Evolutionary conservation across 2,113 vertebrate genomes (phyloP).

Genomic region (Bubo scandiacus): DNA sequence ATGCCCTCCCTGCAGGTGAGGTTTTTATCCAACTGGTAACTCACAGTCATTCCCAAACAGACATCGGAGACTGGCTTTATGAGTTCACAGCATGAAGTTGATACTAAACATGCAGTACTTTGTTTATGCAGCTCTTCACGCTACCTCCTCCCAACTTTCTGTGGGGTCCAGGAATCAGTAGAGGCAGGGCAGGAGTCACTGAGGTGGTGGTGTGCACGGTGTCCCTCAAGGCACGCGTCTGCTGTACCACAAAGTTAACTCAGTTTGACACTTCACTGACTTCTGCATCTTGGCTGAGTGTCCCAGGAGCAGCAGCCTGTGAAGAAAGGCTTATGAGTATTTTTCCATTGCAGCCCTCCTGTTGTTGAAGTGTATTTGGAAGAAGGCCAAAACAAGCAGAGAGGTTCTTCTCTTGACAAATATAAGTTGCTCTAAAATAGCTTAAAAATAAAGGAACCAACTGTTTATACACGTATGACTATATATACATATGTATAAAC

Average conservation of each 20-base stretch:
- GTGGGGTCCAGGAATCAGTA: background rate
- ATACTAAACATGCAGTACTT: background rate
- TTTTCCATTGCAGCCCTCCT: background rate
- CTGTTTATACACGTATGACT: background rate
- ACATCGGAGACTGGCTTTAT: background rate
- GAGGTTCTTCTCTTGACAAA: background rate
- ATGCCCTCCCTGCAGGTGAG: background rate
- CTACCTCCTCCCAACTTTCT: background rate
- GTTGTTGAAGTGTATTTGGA: background rate
- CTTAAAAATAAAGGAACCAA: background rate
- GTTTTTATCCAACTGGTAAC: background rate
- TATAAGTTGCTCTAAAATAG: background rate
- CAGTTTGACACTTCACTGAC: background rate
- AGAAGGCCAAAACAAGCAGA: background rate
- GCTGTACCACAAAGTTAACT: background rate
- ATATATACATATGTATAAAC: background rate
- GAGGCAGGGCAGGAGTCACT: accelerated
- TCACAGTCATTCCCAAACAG: background rate
- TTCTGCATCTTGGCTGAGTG: background rate
- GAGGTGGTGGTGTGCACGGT: background rate
- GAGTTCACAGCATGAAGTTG: background rate
- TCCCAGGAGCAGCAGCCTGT: background rate
- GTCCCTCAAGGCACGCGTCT: accelerated
- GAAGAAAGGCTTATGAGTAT: background rate
- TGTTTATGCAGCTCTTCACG: background rate